phyloP scores from a whole-genome alignment of 1,140 invertebrate genomes.

The Hyposmocoma kahamanoa region DNA sequence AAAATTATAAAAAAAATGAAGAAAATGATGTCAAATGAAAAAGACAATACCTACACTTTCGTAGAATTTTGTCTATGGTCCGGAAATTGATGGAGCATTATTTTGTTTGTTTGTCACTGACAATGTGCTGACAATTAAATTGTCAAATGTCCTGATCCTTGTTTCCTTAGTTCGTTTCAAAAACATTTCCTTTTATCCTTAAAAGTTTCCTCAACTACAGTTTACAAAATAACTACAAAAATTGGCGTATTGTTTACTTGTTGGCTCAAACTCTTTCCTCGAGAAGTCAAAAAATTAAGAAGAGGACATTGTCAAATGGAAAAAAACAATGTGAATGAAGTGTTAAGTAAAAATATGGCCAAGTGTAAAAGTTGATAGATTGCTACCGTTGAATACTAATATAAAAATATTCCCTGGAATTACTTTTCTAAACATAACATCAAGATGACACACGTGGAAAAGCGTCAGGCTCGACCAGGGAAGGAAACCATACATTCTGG shows the following conservation, averaged over 20 bases:
- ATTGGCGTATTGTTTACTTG: not conserved
- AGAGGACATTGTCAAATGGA: constrained; percentile 33
- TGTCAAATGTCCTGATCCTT: no score
- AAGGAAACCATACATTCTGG: constrained; percentile 95
- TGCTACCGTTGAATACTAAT: not conserved
- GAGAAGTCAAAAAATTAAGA: not conserved
- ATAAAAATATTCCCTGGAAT: constrained; percentile 9
- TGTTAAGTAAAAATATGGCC: constrained; percentile 62
- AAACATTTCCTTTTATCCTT: not conserved
- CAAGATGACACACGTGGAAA: constrained; percentile 62
- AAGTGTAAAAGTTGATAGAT: constrained; percentile 52
- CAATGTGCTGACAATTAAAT: no score
- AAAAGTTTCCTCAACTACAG: not conserved
- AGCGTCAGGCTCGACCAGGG: constrained; percentile 48
- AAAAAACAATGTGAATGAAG: constrained; percentile 57
- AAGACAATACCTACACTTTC: no score
- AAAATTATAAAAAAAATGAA: no score
- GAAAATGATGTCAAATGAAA: no score
- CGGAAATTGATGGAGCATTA: no score
- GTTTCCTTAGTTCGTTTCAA: no score
- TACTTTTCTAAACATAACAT: constrained; percentile 16
- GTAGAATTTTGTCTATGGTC: no score
- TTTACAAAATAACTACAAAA: not conserved
- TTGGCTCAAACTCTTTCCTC: not conserved
- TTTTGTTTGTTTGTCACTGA: constrained; percentile 1